phyloP scores from a whole-genome alignment of 2,113 vertebrate genomes.

The Silurus glanis region DNA sequence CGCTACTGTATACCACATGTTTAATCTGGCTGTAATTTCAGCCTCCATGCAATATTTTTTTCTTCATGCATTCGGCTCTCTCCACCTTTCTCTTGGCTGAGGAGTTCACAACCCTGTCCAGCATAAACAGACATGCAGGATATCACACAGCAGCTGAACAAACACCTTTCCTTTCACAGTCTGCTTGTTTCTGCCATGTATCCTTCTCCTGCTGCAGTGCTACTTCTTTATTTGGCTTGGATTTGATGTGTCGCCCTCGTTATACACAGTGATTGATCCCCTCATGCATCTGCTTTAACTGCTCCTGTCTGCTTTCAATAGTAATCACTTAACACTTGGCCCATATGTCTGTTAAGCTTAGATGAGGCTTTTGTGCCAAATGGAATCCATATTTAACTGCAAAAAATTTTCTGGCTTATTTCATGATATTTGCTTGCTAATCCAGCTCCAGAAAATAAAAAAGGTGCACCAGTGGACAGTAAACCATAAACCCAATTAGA shows the following conservation, averaged over 20 bases:
- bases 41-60: neutral
- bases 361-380: neutral
- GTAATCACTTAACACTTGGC: slow-evolving; percentile 44
- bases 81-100: slow-evolving; percentile 21
- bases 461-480: slow-evolving; percentile 31
- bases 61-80: slow-evolving; percentile 10
- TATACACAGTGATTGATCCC: slow-evolving; percentile 62
- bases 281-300: slow-evolving; percentile 38
- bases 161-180: slow-evolving; percentile 59
- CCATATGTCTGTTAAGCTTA: neutral
- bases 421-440: neutral
- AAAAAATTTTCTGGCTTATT: neutral
- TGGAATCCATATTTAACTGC: neutral
- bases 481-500: slow-evolving; percentile 43
- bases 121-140: slow-evolving; percentile 56
- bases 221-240: slow-evolving; percentile 63
- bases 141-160: slow-evolving; percentile 69
- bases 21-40: slow-evolving; percentile 25
- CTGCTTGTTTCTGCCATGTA: slow-evolving; percentile 59
- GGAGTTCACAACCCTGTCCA: slow-evolving; percentile 9
- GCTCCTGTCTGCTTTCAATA: slow-evolving; percentile 52
- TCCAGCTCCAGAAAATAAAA: neutral
- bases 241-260: slow-evolving; percentile 55
- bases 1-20: slow-evolving; percentile 23
- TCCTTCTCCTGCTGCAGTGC: slow-evolving; percentile 36